Evolutionary conservation across 2,113 vertebrate species (phyloP), one percentile per base, ranked within the genome.

Genomic region (Phoenicopterus ruber): DNA sequence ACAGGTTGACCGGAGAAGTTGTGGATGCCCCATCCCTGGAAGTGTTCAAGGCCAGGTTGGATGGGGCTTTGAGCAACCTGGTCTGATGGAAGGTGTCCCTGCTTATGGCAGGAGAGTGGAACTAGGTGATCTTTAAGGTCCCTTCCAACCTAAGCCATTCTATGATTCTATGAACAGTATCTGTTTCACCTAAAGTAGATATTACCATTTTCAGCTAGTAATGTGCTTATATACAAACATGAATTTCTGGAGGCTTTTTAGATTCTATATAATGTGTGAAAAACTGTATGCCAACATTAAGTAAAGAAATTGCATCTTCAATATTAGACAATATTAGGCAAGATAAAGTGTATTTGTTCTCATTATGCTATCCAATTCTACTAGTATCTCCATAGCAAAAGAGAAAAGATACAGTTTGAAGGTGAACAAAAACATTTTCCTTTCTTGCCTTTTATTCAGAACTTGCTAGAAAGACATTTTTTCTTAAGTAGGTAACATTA

Each of bases 241-340:
- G n/a, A 42, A 21, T 69, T 34, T 58, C n/a, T 19, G 9, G 1
- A 2, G 0, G 2, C 28, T 61, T 54, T 61, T 83, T n/a, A 36
- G 10, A 44, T 77, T 83, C 19, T 59, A 2, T 55, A 38, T 65
- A 76, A 65, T 29, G 24, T 65, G 28, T 36, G 10, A 83, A 76
- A 88, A 85, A 18, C 7, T 55, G 8, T 32, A 36, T 50, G 19
- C 11, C 55, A 29, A 36, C 15, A 50, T 58, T 76, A 57, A 70
- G 47, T 25, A 66, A 87, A 84, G 15, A 71, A 90, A 69, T 50
- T 59, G 9, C 17, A 42, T 52, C 34, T 91, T 71, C 49, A n/a
- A n/a, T n/a, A n/a, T n/a, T 42, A 42, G 42, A 42, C 42, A 42
- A 42, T 42, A 42, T 42, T 63, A 69, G 25, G 25, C 31, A 86